A percentile compares a stretch with the other conserved stretches of the same genome.
Evolutionary conservation across 2,113 vertebrate species (phyloP).

Genomic region (Cavia aperea): DNA sequence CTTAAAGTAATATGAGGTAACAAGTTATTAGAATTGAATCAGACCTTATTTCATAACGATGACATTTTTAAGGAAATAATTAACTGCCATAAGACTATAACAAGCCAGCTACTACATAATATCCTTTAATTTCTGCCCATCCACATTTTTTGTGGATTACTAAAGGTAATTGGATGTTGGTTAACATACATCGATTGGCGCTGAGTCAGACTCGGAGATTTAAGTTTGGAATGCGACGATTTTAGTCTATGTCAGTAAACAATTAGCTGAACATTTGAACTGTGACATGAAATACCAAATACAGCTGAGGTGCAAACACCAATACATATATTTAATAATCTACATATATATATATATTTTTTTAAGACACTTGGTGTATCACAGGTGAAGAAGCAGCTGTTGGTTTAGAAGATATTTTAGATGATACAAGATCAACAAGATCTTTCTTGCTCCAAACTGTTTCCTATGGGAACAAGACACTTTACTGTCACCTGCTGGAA

Average conservation of each 20-base stretch:
- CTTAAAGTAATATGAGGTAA: constrained; percentile 8
- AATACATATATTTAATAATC: neutral
- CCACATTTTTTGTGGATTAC: constrained; percentile 12
- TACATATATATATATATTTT: neutral
- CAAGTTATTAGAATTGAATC: neutral
- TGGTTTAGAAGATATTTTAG: constrained; percentile 18
- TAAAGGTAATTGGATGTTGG: neutral
- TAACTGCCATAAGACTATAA: neutral
- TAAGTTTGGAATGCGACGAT: constrained; percentile 31
- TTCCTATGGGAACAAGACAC: neutral
- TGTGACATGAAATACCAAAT: neutral
- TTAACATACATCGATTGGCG: neutral
- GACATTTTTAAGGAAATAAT: neutral
- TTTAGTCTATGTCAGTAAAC: neutral
- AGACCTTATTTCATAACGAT: constrained; percentile 4
- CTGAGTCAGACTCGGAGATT: constrained; percentile 17
- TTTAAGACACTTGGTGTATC: neutral
- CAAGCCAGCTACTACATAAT: neutral
- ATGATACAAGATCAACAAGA: neutral
- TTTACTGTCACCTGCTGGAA: constrained; percentile 49
- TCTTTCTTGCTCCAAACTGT: neutral
- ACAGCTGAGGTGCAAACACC: neutral
- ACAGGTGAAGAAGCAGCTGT: neutral
- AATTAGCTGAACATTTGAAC: constrained; percentile 2
- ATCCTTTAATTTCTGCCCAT: constrained; percentile 3